Conservation (phyloP, 1,140 invertebrate species). For the Eriocheir sinensis region DNA sequence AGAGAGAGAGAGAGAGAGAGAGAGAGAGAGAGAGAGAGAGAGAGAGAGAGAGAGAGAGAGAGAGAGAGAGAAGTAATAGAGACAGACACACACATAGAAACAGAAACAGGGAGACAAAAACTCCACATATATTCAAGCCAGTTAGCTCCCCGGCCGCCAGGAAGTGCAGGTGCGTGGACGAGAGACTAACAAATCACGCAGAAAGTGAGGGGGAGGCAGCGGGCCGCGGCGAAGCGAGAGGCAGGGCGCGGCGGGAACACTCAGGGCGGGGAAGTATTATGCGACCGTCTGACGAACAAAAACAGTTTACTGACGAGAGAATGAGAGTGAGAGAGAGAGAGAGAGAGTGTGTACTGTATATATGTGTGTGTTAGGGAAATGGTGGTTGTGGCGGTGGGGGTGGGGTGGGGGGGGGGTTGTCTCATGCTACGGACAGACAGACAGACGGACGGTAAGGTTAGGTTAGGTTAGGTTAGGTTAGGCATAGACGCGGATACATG, state of each 20-base stretch:
- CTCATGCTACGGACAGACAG: neutral
- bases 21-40: neutral
- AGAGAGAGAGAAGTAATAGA: neutral
- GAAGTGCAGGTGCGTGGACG: neutral
- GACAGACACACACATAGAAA: too few relatives aligned
- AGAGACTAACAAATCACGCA: neutral
- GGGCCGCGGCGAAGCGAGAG: neutral
- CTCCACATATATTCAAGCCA: neutral
- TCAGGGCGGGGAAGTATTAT: neutral
- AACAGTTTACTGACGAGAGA: neutral
- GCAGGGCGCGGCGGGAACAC: too few relatives aligned
- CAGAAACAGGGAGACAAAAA: too few relatives aligned
- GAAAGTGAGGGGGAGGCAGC: slow-evolving; percentile 11
- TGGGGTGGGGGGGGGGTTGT: too few relatives aligned
- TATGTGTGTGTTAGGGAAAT: too few relatives aligned
- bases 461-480: too few relatives aligned
- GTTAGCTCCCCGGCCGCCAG: neutral
- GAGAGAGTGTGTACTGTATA: too few relatives aligned
- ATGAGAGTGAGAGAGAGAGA: too few relatives aligned
- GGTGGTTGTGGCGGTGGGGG: too few relatives aligned
- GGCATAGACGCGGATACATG: too few relatives aligned
- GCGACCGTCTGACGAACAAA: neutral
- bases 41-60: neutral
- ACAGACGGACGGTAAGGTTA: too few relatives aligned
- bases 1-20: neutral